Conservation (phyloP, 1,140 invertebrate species). For the Bombus haemorrhoidalis region DNA sequence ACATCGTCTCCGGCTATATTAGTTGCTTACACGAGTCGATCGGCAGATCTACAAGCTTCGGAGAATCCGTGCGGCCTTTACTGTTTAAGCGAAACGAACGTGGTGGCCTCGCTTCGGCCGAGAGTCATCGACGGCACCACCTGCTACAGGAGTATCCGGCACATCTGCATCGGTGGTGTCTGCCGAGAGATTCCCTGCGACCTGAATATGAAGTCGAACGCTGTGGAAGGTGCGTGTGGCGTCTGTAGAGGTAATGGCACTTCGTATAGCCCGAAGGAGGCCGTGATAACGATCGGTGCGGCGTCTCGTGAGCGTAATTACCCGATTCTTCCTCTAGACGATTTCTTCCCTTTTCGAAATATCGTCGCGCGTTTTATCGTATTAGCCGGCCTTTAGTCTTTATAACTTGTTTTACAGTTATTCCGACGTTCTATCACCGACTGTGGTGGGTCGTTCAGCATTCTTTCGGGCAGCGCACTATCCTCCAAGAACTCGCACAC, state of each 20-base stretch:
- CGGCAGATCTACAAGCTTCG: conserved; percentile 60
- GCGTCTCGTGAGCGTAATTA: conserved; percentile 51
- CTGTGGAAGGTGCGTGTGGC: conserved; percentile 85
- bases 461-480: too few relatives aligned
- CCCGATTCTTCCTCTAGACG: neutral
- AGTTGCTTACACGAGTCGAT: neutral
- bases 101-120: conserved; percentile 73
- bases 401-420: conserved; percentile 4
- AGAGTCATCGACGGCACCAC: conserved; percentile 81
- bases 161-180: conserved; percentile 82
- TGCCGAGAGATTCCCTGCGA: conserved; percentile 84
- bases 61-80: conserved; percentile 82
- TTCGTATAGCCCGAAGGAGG: conserved; percentile 78
- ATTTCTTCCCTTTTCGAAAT: neutral
- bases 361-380: too few relatives aligned
- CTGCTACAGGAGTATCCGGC: conserved; percentile 80
- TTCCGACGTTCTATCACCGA: neutral
- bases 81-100: conserved; percentile 81
- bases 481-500: too few relatives aligned
- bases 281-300: conserved; percentile 46
- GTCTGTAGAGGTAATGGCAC: conserved; percentile 85
- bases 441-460: too few relatives aligned
- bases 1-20: neutral
- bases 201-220: conserved; percentile 84
- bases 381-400: neutral